Conservation (phyloP, 2,888 invertebrate genomes). For the Callinectes sapidus region DNA sequence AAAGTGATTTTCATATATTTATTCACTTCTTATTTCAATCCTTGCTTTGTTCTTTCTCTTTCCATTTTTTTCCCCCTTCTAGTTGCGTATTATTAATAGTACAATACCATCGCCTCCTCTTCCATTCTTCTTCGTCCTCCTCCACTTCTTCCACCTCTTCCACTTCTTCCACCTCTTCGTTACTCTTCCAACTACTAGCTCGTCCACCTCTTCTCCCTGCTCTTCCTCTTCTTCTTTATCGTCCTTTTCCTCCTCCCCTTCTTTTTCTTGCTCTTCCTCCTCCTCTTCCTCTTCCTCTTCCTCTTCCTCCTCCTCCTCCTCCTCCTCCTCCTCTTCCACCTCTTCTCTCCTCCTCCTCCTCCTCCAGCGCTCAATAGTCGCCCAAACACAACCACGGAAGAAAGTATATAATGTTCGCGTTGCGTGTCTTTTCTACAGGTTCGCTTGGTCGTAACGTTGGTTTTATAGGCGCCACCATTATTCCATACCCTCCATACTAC, state of each 20-base stretch:
- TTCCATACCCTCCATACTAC: not conserved
- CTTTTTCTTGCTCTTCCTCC: not conserved
- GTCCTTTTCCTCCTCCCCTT: not conserved
- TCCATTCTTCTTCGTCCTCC: not conserved
- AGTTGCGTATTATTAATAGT: too few relatives aligned
- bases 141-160: not conserved
- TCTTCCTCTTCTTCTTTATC: not conserved
- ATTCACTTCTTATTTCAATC: too few relatives aligned
- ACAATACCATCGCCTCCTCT: not conserved
- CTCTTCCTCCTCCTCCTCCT: not conserved
- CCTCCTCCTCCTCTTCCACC: not conserved
- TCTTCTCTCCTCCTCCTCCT: not conserved
- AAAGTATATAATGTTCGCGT: not conserved
- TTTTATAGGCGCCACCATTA: not conserved
- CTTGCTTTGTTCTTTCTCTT: too few relatives aligned
- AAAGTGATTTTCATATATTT: too few relatives aligned
- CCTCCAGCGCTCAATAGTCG: not conserved
- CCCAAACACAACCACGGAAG: not conserved
- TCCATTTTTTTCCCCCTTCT: too few relatives aligned
- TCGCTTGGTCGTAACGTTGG: not conserved
- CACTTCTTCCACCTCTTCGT: not conserved
- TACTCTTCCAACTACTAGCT: not conserved
- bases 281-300: not conserved
- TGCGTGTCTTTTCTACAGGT: not conserved
- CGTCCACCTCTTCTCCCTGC: not conserved